Base-by-base conservation (phyloP, 2,888 invertebrate species). In the Aporophyla lueneburgensis region DNA sequence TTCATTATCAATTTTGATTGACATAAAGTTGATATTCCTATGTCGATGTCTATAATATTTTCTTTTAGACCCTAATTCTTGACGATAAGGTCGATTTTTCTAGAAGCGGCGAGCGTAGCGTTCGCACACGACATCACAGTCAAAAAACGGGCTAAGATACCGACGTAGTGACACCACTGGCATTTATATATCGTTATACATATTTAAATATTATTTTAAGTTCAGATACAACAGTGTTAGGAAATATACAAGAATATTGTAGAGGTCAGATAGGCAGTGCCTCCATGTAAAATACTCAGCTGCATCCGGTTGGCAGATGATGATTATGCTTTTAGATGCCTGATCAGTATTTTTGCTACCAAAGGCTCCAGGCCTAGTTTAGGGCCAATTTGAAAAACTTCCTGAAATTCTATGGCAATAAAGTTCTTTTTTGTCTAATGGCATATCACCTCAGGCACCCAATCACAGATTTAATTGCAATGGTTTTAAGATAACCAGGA, bases 71-170 rank as follows among this genome's bases (percentile, higher is more conserved):
- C 73, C 21, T 54, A 77, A 12, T 0, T 1, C 3, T 58, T 63
- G 24, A n/a, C 12, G 24, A 54, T 71, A 83, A 74, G 61, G 73
- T 86, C 40, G 56, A 53, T 70, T 67, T 71, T 43, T 46, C 53
- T 74, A 71, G 69, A 63, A 61, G 70, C 68, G 74, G 86, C 83
- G 83, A 83, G 83, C 86, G 71, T 69, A 78, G 71, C 79, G 73
- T 49, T 65, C 82, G 82, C 81, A 56, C 81, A 68, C 76, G 85
- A 76, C 87, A 89, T 88, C 88, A 88, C 88, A 89, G 89, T 85
- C 86, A 88, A 84, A 67, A 72, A 80, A 79, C 79, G 74, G 72
- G 71, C 83, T 88, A 87, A 73, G 33, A 72, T 24, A 72, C 79
- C 81, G 82, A 89, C 89, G 78, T 63, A 62, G 56, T 40, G 62